Conservation (phyloP, 2,888 invertebrate species). For the Glaucopsyche alexis region DNA sequence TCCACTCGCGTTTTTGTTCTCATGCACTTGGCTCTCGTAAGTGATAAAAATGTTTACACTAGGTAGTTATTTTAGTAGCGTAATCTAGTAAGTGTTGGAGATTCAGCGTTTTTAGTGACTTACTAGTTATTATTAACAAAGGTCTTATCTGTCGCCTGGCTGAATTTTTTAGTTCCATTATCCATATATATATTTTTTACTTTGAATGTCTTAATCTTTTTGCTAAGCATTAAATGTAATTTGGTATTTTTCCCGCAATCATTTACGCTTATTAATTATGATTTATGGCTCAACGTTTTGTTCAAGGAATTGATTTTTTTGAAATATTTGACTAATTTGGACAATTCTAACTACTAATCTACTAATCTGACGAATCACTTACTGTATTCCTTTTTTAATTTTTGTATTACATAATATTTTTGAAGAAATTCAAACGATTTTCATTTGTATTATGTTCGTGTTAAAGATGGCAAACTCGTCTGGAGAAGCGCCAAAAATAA, state of each 20-base stretch:
- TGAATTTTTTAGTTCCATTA: not conserved
- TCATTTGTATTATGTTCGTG: not conserved
- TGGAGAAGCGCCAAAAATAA: constrained; percentile 36
- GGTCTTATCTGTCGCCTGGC: not conserved
- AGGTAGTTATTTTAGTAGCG: not conserved
- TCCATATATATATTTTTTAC: no score
- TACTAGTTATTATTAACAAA: not conserved
- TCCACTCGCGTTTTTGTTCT: constrained; percentile 17
- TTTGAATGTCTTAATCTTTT: not conserved
- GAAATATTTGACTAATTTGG: not conserved
- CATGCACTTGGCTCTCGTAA: constrained; percentile 7
- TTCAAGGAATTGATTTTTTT: not conserved
- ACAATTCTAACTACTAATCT: no score
- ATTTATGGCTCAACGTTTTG: not conserved
- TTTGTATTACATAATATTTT: no score
- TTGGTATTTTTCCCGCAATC: not conserved
- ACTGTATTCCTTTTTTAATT: no score
- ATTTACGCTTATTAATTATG: not conserved
- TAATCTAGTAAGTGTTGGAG: constrained; percentile 4
- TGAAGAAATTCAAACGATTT: no score
- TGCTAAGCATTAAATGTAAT: not conserved
- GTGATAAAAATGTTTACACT: constrained; percentile 25
- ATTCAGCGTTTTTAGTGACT: not conserved
- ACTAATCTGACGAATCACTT: no score
- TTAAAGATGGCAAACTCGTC: constrained; percentile 37